Conservation (phyloP, 2,113 vertebrate species). For the Sceloporus undulatus region DNA sequence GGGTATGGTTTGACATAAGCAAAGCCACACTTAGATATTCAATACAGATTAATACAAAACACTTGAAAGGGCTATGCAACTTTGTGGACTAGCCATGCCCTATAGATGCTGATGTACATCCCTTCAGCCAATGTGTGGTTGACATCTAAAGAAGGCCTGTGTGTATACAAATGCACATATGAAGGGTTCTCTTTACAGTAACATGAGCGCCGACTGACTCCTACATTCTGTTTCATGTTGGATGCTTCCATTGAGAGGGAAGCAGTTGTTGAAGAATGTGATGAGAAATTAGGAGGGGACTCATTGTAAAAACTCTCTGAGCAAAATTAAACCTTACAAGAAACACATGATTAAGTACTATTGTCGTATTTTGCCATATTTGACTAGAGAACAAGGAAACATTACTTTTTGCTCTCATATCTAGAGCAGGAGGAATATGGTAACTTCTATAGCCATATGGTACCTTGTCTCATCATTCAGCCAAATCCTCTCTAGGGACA, state of each 20-base stretch:
- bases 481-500: neutral
- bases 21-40: no score
- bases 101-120: no score
- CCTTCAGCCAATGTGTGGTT: no score
- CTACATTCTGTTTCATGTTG: neutral
- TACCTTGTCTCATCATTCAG: neutral
- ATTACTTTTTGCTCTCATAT: neutral
- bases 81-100: no score
- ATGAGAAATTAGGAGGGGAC: neutral
- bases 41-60: no score
- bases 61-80: neutral
- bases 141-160: neutral
- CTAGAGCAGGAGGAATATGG: neutral
- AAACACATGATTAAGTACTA: neutral
- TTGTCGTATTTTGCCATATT: neutral
- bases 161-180: neutral
- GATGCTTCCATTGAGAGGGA: neutral
- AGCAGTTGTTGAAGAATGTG: neutral
- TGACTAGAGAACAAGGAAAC: neutral
- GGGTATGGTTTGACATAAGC: no score
- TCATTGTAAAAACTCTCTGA: neutral
- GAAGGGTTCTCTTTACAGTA: neutral
- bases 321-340: neutral
- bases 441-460: conserved; percentile 9
- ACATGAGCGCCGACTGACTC: neutral